These are phyloP conservation scores for Steatocranus sp. DNA, from an alignment of 2,797 vertebrate genomes.

Conservation along the genomic window DNA sequence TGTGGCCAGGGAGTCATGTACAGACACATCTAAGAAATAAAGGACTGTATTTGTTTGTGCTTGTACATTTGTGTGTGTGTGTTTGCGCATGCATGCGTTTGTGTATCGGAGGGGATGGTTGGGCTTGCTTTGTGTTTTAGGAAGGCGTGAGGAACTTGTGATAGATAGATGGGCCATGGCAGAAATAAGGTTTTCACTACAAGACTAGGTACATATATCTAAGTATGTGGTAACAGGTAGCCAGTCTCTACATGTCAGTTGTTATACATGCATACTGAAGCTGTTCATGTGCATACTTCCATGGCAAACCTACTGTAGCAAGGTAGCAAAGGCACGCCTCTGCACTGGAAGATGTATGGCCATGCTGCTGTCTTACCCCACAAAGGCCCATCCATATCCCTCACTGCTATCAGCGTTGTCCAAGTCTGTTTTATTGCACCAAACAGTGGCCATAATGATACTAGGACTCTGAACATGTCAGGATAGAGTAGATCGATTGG, in stretches of 20 bases:
- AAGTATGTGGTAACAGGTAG: constrained; percentile 12
- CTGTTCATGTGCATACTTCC: constrained; percentile 20
- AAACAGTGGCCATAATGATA: constrained; percentile 53
- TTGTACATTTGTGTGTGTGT: background rate
- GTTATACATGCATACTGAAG: constrained; percentile 5
- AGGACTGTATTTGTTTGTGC: constrained; percentile 24
- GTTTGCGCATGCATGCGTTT: background rate
- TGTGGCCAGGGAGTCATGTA: constrained; percentile 74
- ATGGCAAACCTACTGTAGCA: constrained; percentile 9
- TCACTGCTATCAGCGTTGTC: constrained; percentile 56
- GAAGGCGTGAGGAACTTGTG: constrained; percentile 36
- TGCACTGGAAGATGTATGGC: constrained; percentile 49
- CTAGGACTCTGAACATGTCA: constrained; percentile 31
- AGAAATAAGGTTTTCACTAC: constrained; percentile 63
- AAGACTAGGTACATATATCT: constrained; percentile 6
- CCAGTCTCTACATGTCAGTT: background rate
- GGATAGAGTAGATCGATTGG: constrained; percentile 40
- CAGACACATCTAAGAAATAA: constrained; percentile 72
- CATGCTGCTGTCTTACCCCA: constrained; percentile 27
- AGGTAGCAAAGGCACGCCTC: constrained; percentile 40
- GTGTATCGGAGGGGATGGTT: background rate
- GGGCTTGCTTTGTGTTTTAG: constrained; percentile 29
- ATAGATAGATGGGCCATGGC: constrained; percentile 55
- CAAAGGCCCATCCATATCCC: constrained; percentile 54
- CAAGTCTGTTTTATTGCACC: constrained; percentile 58